These are phyloP conservation scores for Ophion obscuratus DNA, from an alignment of 2,888 invertebrate genomes.

Conservation along the genomic window DNA sequence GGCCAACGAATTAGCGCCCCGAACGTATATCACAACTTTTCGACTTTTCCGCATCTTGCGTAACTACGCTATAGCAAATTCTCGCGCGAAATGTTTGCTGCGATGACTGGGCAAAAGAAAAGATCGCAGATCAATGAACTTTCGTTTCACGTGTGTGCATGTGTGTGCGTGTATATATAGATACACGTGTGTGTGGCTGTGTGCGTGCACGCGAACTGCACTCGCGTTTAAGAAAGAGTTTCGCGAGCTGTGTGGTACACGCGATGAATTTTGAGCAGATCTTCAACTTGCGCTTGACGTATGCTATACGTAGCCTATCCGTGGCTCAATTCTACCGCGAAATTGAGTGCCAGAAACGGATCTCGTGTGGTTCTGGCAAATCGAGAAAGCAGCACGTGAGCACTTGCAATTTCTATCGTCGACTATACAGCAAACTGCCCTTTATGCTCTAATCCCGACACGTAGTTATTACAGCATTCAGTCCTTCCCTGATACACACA, in stretches of 20 bases:
- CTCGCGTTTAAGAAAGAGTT: conserved; percentile 19
- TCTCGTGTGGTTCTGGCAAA: conserved; percentile 33
- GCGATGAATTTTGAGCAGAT: conserved; percentile 37
- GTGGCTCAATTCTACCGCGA: not conserved
- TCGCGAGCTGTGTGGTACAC: not conserved
- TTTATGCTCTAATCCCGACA: conserved; percentile 8
- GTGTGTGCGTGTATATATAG: too few relatives aligned
- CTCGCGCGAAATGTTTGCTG: not conserved
- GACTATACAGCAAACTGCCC: not conserved
- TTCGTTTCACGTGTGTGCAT: conserved; percentile 1
- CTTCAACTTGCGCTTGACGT: not conserved
- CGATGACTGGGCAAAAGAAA: conserved; percentile 8
- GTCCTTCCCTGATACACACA: too few relatives aligned
- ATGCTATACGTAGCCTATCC: not conserved
- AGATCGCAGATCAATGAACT: conserved; percentile 7
- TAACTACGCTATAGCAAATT: not conserved
- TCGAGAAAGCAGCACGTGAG: conserved; percentile 17
- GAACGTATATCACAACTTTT: not conserved
- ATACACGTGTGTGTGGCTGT: too few relatives aligned
- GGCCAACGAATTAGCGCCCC: not conserved
- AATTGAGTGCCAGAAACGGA: conserved; percentile 40
- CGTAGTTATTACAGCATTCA: not conserved
- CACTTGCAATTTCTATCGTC: conserved; percentile 40
- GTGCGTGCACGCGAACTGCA: not conserved
- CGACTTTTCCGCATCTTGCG: not conserved